Base-by-base conservation (phyloP, 2,113 vertebrate species). In the Anseranas semipalmata region DNA sequence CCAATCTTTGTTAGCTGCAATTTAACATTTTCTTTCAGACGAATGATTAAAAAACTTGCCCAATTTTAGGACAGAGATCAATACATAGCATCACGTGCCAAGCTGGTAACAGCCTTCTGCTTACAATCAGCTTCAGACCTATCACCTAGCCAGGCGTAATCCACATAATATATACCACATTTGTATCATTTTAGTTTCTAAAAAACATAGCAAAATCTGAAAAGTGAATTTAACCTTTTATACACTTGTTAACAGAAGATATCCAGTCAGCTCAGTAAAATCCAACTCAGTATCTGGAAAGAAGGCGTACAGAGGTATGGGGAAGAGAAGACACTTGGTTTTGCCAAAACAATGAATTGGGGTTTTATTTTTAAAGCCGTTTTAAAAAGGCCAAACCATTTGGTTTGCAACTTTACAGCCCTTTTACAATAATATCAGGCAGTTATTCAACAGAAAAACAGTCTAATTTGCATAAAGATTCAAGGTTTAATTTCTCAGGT, bases 301-400 rank as follows among this genome's bases (percentile, higher is more conserved):
- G 48, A 74, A 0, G 0, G 39, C 1, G 5, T 7, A 58, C 5
- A 75, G 27, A 81, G 35, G 32, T 28, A 78, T 2, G 2, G 65
- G 20, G n/a, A 74, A 68, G 33, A 39, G 15, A 56, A 19, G 19
- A 85, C n/a, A 52, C 0, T 0, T 17, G 32, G 19, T 15, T 92
- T 60, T 89, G 35, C 73, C 90, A 75, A 59, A 18, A 37, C n/a
- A 72, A 21, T 5, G 11, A 67, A 75, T 8, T 37, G 66, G 9
- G 39, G 10, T 10, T 84, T 86, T 46, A 55, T 55, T 87, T 59
- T 78, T 24, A 59, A 83, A 90, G 39, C 27, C 25, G 7, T 85
- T 91, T 79, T 41, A 56, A 65, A 93, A 65, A 76, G 52, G n/a
- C 35, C 22, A 88, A 72, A 30, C 2, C 27, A 45, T 72, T 39